Base-by-base conservation (phyloP, 1,140 invertebrate genomes). In the Cherax quadricarinatus region DNA sequence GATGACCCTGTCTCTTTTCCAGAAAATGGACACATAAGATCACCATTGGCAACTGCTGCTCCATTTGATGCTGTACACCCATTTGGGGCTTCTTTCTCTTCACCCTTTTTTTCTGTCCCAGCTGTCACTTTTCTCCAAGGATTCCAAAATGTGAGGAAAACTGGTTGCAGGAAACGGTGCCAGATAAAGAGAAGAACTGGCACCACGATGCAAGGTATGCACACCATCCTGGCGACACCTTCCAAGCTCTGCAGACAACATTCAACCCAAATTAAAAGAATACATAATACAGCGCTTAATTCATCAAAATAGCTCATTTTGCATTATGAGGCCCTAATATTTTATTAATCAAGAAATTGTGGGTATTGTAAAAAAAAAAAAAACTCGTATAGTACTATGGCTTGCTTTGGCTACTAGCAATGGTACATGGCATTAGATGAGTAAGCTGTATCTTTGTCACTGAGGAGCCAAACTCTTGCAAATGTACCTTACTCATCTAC, bases 141-240 rank as follows among this genome's bases (percentile, higher is more conserved):
- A 95, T 97, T 97, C 97, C 97, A 97, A 94, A 97, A 97, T 88
- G 96, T 96, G 87, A 97, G 94, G 53, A 97, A 95, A 73, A 97
- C 96, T 0, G 97, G 97, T 94, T 97, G 97, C 81, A 97, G 95
- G 94, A 97, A 97, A 94, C 96, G 96, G 95, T 97, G 97, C 96
- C 97, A 97, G 91, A 97, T 96, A 93, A 96, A 97, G 0, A 97
- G 95, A 51, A 97, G 95, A 70, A 97, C 94, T 3, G 97, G 97
- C 94, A 97, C 96, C 75, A 97, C 96, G 93, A 97, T 97, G 94
- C 97, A 97, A 4, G 97, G 97, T 83, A 97, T 96, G 94, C 97
- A 97, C 94, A 97, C 97, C 97, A 97, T 97, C 94, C 94, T 96
- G 24, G 21, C 75, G 9, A 78, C 75, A 88, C 16, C 70, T 75